Conservation (phyloP, 2,797 vertebrate species). For the Enteromius afrohamiltoni region DNA sequence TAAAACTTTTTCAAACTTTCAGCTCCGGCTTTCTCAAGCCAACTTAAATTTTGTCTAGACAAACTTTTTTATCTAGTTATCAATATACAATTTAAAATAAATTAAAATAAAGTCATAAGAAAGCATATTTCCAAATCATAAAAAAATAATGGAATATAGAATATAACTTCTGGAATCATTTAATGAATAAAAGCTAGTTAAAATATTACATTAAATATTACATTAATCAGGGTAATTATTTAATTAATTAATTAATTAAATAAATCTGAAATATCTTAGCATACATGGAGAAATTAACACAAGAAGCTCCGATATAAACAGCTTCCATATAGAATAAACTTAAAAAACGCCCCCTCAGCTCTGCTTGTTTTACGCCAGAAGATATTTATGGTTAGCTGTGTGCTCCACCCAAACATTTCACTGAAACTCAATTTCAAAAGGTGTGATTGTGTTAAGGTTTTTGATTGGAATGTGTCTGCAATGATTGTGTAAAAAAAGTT, state of each 20-base stretch:
- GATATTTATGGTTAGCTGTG: neutral
- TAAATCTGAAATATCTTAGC: neutral
- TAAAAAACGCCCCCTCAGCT: neutral
- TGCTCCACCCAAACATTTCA: neutral
- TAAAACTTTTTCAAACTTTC: too few relatives aligned
- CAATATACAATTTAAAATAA: neutral
- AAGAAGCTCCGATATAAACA: neutral
- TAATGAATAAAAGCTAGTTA: neutral
- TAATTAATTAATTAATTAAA: neutral
- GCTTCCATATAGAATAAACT: neutral
- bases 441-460: neutral
- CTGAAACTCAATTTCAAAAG: conserved; percentile 1
- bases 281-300: neutral
- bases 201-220: neutral
- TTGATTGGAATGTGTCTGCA: conserved; percentile 10
- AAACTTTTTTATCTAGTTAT: too few relatives aligned
- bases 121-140: neutral
- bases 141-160: neutral
- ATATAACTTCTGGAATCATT: neutral
- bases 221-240: neutral
- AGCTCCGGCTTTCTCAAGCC: too few relatives aligned
- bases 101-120: neutral
- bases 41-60: too few relatives aligned
- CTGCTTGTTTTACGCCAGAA: neutral
- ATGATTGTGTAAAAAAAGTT: neutral